Evolutionary conservation across 2,113 vertebrate genomes (phyloP), one percentile per base, ranked within the genome.

Genomic region (Paramisgurnus dabryanus): DNA sequence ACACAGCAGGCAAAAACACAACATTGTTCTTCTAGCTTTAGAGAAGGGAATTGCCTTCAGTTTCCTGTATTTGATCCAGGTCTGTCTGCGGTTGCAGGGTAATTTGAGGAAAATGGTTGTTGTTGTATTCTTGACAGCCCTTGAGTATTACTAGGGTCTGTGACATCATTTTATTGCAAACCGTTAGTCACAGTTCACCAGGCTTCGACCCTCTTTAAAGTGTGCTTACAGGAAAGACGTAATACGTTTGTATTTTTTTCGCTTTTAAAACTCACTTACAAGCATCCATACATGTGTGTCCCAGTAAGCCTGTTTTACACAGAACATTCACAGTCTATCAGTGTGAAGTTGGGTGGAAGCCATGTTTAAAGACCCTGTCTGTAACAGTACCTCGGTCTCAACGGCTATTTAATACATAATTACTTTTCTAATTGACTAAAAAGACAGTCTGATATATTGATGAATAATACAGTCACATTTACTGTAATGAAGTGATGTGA

Each of bases 381-480:
- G 34, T 83, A 83, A 9, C 50, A 70, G 58, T 66, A 67, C 68
- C 60, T 78, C 22, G 47, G 60, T n/a, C 70, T n/a, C 67, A 10
- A 60, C 50, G 64, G 70, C 17, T 68, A 76, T 74, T 87, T 11
- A 80, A 75, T 82, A 73, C 73, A 79, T 82, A 84, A 87, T 89
- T 85, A 55, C 55, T 69, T 17, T 12, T 22, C 80, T 71, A 73
- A 75, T 80, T 65, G 81, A 67, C 79, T 41, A 18, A 61, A 75
- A 87, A 74, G 76, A 67, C 76, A 83, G 71, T 55, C 67, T 66
- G 69, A 63, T 27, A 13, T 27, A 76, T 87, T 63, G 73, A 86
- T 88, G 84, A 80, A 81, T 78, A 50, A 79, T 84, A 50, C 12
- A 78, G 84, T 80, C 65, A 39, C 57, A 18, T 43, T 34, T 34